These are phyloP conservation scores for Aphidius colemani DNA, from an alignment of 2,888 invertebrate genomes.

Conservation along the genomic window DNA sequence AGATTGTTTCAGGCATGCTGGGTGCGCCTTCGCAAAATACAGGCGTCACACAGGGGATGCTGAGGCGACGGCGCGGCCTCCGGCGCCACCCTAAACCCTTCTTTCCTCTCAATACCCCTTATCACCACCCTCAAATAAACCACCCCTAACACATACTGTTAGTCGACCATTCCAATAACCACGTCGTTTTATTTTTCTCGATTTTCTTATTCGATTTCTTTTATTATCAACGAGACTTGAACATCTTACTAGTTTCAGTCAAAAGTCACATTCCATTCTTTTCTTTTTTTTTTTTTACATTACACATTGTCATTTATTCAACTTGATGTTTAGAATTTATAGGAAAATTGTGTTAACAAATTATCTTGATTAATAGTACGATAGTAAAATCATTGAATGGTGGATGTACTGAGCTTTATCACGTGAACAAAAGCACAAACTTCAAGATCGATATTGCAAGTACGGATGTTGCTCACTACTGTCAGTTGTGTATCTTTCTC, in stretches of 20 bases:
- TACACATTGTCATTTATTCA: not conserved
- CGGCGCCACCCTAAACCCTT: constrained; percentile 52
- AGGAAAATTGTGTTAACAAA: too few species aligned
- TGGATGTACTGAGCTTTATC: constrained; percentile 32
- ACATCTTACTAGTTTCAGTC: not conserved
- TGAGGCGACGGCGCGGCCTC: constrained; percentile 59
- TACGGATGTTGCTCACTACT: constrained; percentile 8
- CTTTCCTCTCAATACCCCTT: too few species aligned
- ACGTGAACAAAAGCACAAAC: constrained; percentile 38
- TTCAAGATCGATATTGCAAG: constrained; percentile 28
- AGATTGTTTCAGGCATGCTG: constrained; percentile 52
- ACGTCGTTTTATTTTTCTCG: constrained; percentile 26
- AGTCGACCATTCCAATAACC: constrained; percentile 31
- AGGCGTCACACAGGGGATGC: constrained; percentile 52
- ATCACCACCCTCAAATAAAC: constrained; percentile 35
- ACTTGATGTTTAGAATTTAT: too few species aligned
- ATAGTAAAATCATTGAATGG: not conserved
- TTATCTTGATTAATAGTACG: too few species aligned
- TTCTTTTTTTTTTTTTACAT: not conserved
- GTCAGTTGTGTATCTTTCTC: constrained; percentile 19
- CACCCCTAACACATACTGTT: constrained; percentile 24
- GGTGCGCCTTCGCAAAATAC: constrained; percentile 54
- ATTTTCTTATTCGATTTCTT: constrained; percentile 17
- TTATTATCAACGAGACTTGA: constrained; percentile 15
- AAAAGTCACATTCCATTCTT: not conserved